phyloP scores from a whole-genome alignment of 2,888 invertebrate species.

The Glyphotaelius pellucidus region DNA sequence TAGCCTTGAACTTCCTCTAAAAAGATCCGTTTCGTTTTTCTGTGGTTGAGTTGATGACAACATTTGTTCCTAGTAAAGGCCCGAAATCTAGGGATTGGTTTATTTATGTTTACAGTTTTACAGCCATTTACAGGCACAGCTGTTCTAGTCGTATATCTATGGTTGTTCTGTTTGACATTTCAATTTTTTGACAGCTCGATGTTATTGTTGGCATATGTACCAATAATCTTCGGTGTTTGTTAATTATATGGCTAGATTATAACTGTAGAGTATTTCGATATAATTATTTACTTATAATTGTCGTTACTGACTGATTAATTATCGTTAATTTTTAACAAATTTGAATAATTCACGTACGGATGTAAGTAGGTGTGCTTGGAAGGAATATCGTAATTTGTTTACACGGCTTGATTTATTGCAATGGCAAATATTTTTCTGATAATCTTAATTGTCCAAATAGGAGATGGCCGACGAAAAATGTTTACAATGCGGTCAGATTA shows the following conservation, averaged over 20 bases:
- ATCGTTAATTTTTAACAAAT: background rate
- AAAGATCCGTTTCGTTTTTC: too few species aligned
- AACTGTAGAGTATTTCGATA: background rate
- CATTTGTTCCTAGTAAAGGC: too few species aligned
- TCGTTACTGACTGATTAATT: background rate
- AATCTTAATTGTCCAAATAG: background rate
- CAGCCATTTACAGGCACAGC: too few species aligned
- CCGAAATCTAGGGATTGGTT: too few species aligned
- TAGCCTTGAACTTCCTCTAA: too few species aligned
- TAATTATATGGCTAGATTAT: background rate
- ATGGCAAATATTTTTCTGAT: background rate
- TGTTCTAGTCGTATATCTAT: background rate
- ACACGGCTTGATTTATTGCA: background rate
- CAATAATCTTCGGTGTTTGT: background rate
- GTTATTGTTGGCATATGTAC: background rate
- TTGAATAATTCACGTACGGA: background rate
- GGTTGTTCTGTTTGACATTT: background rate
- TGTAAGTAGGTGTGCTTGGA: background rate
- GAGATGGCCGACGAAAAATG: slow-evolving; percentile 41
- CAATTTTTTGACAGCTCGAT: background rate
- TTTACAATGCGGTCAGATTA: slow-evolving; percentile 45
- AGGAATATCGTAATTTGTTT: background rate
- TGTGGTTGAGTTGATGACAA: too few species aligned
- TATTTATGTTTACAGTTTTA: too few species aligned
- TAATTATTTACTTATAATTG: background rate